These are phyloP conservation scores for Charina bottae DNA, from an alignment of 2,113 vertebrate species.

Conservation along the genomic window DNA sequence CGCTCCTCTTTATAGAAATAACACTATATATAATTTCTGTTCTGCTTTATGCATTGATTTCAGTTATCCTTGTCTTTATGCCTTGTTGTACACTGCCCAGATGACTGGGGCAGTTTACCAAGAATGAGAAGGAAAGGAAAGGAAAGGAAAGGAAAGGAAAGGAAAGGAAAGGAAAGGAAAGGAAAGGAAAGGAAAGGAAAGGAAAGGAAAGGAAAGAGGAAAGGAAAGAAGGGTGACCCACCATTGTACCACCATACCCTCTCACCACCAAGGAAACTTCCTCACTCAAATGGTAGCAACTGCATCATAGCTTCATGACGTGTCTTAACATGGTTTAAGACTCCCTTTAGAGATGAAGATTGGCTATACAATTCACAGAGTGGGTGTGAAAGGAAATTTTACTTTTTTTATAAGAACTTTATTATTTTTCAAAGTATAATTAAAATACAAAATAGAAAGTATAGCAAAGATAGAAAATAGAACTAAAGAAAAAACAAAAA, in stretches of 20 bases:
- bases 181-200: no score
- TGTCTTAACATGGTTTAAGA: not conserved
- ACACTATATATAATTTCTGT: not conserved
- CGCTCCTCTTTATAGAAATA: no score
- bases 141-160: no score
- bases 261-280: not conserved
- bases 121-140: not conserved
- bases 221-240: not conserved
- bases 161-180: not conserved
- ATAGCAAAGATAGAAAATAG: no score
- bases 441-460: no score
- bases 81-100: not conserved
- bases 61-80: not conserved
- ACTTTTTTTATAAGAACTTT: not conserved
- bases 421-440: no score
- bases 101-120: not conserved
- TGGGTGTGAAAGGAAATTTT: not conserved
- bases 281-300: not conserved
- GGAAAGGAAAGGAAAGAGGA: no score
- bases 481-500: no score
- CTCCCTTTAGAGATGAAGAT: not conserved
- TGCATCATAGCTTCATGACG: not conserved
- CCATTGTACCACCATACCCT: not conserved
- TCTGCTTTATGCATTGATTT: not conserved
- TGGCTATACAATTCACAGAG: not conserved